phyloP scores from a whole-genome alignment of 2,113 vertebrate genomes.

The chimpanzee (Pan troglodytes) region DNA sequence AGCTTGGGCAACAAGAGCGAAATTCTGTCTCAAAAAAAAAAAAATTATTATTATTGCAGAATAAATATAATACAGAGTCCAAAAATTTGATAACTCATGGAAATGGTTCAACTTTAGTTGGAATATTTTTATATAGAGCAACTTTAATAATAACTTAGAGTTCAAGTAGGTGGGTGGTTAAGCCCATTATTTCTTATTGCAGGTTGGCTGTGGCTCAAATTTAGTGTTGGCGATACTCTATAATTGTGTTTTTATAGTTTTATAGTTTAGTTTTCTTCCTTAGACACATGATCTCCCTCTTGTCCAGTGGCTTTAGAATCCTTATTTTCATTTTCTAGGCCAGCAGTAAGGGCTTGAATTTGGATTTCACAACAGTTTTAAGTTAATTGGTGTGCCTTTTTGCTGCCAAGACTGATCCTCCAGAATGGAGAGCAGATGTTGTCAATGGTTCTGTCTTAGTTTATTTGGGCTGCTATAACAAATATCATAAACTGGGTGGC shows the following conservation, averaged over 20 bases:
- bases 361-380: not conserved
- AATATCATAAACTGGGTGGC: not conserved
- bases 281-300: not conserved
- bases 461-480: not conserved
- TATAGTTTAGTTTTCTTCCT: not conserved
- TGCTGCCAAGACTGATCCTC: not conserved
- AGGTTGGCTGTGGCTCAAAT: not conserved
- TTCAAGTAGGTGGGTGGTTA: not conserved
- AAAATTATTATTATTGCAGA: not conserved
- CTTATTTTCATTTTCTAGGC: not conserved
- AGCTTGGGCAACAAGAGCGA: no score
- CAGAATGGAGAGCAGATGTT: not conserved
- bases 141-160: not conserved
- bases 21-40: no score
- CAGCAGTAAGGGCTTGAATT: not conserved
- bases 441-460: not conserved
- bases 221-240: not conserved
- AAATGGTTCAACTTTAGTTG: not conserved
- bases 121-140: not conserved
- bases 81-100: not conserved
- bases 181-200: not conserved
- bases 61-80: not conserved
- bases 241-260: not conserved
- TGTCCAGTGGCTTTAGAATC: not conserved
- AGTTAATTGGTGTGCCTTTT: not conserved